Evolutionary conservation across 2,797 vertebrate genomes (phyloP).

Genomic region (Coregonus ussuriensis): DNA sequence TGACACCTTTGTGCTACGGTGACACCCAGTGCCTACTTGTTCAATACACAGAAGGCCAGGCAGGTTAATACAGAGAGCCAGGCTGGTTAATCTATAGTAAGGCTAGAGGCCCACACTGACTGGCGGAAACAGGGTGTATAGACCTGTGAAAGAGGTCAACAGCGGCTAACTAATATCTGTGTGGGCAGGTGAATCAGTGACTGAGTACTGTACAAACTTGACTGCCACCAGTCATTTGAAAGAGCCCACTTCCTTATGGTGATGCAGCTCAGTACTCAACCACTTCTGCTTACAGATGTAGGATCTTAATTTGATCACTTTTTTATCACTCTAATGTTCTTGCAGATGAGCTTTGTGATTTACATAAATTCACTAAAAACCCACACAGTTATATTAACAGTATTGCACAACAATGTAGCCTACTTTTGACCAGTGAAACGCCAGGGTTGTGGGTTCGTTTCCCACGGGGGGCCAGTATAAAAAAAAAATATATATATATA

Average conservation of each 20-base stretch:
- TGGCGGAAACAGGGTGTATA: slow-evolving; percentile 22
- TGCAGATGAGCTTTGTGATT: background rate
- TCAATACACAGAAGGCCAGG: slow-evolving; percentile 31
- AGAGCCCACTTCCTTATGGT: background rate
- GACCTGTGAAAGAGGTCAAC: background rate
- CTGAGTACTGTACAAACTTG: background rate
- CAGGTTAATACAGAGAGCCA: slow-evolving; percentile 14
- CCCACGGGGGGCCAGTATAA: too few relatives aligned
- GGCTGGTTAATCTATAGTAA: slow-evolving; percentile 26
- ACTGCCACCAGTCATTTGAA: background rate
- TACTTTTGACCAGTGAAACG: too few relatives aligned
- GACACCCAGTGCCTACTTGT: slow-evolving; percentile 9
- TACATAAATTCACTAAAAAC: too few relatives aligned
- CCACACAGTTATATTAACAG: too few relatives aligned
- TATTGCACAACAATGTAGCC: too few relatives aligned
- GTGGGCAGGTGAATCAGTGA: slow-evolving; percentile 11
- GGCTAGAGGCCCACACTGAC: slow-evolving; percentile 7
- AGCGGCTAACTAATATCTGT: slow-evolving; percentile 2
- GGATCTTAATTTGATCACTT: background rate
- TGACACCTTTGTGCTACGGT: slow-evolving; percentile 22
- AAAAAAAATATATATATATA: too few relatives aligned
- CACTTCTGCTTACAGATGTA: slow-evolving; percentile 14
- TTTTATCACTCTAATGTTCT: slow-evolving; percentile 28
- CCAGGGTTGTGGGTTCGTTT: too few relatives aligned
- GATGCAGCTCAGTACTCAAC: background rate